A percentile compares a stretch with the other conserved stretches of the same genome.
These are phyloP conservation scores for Coptotermes formosanus DNA, from an alignment of 1,140 invertebrate genomes.

Conservation along the genomic window DNA sequence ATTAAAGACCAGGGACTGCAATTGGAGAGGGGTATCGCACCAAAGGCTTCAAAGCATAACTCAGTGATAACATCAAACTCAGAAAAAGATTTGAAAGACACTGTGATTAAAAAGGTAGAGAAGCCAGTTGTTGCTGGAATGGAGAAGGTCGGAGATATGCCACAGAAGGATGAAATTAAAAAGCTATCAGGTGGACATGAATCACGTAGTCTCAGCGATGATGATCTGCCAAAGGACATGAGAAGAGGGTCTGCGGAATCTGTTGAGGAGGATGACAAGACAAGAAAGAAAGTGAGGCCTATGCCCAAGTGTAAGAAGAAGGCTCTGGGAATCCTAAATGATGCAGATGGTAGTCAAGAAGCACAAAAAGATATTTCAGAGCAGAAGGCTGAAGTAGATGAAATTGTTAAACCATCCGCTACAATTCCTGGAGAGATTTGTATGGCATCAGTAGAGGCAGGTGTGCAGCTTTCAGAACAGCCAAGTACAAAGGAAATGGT, in stretches of 20 bases:
- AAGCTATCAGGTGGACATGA: no score
- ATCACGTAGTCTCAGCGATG: not conserved
- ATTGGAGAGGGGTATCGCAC: not conserved
- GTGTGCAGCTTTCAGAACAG: not conserved
- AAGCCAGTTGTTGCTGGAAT: not conserved
- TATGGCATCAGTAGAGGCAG: not conserved
- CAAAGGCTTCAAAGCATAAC: slow-evolving; percentile 28
- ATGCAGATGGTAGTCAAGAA: slow-evolving; percentile 21
- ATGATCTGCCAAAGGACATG: not conserved
- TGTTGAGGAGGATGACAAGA: slow-evolving; percentile 29
- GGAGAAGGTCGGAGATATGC: not conserved
- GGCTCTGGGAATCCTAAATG: slow-evolving; percentile 32
- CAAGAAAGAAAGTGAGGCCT: slow-evolving; percentile 24
- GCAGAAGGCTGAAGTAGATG: not conserved
- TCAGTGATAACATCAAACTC: slow-evolving; percentile 17
- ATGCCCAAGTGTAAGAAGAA: slow-evolving; percentile 35
- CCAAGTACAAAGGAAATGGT: not conserved
- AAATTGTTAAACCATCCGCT: not conserved
- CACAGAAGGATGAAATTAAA: not conserved
- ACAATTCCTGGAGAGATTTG: not conserved
- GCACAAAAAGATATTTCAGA: not conserved
- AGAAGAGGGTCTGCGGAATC: not conserved
- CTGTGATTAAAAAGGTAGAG: slow-evolving; percentile 32
- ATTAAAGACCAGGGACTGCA: not conserved
- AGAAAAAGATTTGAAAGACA: slow-evolving; percentile 34